Percentiles rank a stretch among this genome's conserved stretches.
These are phyloP conservation scores for Morinoia aosen DNA, from an alignment of 2,888 invertebrate species.

Conservation along the genomic window DNA sequence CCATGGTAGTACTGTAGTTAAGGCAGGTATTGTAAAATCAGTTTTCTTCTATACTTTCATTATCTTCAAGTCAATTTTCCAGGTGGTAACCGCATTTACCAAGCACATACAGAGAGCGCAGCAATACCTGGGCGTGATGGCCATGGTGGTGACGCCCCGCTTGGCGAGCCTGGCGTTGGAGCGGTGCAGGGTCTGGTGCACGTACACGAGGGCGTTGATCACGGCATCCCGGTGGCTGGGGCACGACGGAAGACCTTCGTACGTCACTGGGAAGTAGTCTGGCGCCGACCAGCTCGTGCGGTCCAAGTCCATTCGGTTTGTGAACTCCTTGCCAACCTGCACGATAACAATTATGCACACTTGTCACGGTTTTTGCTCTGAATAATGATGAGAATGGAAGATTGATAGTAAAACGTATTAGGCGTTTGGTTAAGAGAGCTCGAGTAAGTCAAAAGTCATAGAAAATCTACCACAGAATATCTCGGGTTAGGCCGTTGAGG, in stretches of 20 bases:
- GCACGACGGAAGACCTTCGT: slow-evolving; percentile 74
- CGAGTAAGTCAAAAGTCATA: no score
- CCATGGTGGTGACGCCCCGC: slow-evolving; percentile 94
- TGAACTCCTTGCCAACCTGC: slow-evolving; percentile 94
- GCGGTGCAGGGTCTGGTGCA: slow-evolving; percentile 96
- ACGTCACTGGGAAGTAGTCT: slow-evolving; percentile 83
- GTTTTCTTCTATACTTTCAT: no score
- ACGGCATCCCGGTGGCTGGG: slow-evolving; percentile 94
- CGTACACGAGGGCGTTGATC: slow-evolving; percentile 98
- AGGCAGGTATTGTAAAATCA: no score
- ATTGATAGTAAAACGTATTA: background rate
- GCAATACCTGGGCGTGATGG: slow-evolving; percentile 88
- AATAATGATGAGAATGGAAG: background rate
- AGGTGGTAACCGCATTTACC: background rate
- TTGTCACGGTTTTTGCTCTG: background rate
- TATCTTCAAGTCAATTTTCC: background rate
- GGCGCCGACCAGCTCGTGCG: slow-evolving; percentile 88
- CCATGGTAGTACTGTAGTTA: slow-evolving; percentile 96
- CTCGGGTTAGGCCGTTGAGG: no score
- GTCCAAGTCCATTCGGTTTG: slow-evolving; percentile 94
- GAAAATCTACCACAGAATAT: no score
- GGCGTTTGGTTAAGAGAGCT: background rate
- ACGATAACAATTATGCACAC: slow-evolving; percentile 42
- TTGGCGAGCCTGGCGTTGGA: slow-evolving; percentile 92
- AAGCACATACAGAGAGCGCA: no score